Base-by-base conservation (phyloP, 2,113 vertebrate species). In the Phasianus colchicus region DNA sequence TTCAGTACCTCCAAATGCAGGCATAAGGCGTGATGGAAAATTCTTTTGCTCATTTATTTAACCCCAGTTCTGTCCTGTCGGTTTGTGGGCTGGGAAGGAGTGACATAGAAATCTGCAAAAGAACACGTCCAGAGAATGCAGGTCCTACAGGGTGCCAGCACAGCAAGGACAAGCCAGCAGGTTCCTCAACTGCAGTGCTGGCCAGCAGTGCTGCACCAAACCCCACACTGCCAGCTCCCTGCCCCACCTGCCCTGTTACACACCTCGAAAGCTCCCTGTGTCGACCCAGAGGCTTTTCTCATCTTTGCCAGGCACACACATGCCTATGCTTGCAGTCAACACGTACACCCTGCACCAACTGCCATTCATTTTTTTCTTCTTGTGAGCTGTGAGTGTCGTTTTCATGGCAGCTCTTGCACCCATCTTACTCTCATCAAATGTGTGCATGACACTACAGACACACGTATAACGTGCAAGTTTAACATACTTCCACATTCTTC, bases 251-350 rank as follows among this genome's bases (percentile, higher is more conserved):
- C 21, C 11, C 43, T 61, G n/a, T 61, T 30, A 40, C 71, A n/a
- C 18, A 27, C 13, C 16, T 47, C 38, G 13, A 45, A 90, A 18
- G 45, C 54, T 67, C 15, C 19, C 22, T 40, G 38, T 24, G 45
- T 30, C 1, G 0, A 11, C 42, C 9, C 30, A 18, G 18, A 58
- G 30, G 6, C 11, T 45, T 17, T 72, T 30, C 43, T 29, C 36
- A 10, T 5, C 30, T 42, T 43, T 30, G 22, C 29, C 27, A 29
- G n/a, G 22, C 48, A 64, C 21, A 22, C 4, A 2, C 19, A 24
- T 17, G 12, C 13, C 20, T 32, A 1, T 22, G 30, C 42, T 34
- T 2, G 0, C 27, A 48, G 72, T 24, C 3, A 0, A 21, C 42
- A 13, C 2, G 11, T 13, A 4, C 5, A 4, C 25, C 50, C 43